These are phyloP conservation scores for Toxotes lorentzi DNA, from an alignment of 2,797 vertebrate species.

Conservation along the genomic window DNA sequence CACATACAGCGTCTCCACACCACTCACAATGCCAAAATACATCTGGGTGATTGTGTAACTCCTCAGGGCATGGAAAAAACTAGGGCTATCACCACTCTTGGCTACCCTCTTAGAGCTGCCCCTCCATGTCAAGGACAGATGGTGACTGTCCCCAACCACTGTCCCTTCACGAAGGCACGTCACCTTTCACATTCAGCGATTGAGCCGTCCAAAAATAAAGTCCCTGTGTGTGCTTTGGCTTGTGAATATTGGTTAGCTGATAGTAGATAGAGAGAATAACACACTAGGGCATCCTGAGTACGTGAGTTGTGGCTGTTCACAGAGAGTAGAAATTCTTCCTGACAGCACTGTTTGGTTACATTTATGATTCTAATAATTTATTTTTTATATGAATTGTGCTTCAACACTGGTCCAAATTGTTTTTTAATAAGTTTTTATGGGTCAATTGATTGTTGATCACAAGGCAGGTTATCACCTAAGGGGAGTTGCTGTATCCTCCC, in stretches of 20 bases:
- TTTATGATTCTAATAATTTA: not conserved
- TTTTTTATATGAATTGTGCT: not conserved
- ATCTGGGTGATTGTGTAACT: constrained; percentile 70
- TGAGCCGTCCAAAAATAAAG: constrained; percentile 56
- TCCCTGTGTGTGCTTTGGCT: constrained; percentile 10
- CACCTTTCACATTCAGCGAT: constrained; percentile 54
- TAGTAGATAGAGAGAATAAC: constrained; percentile 8
- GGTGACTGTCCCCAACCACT: constrained; percentile 45
- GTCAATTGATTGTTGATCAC: not conserved
- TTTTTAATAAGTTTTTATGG: not conserved
- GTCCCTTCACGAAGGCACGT: constrained; percentile 40
- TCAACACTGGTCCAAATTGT: not conserved
- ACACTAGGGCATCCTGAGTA: not conserved
- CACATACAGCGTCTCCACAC: constrained; percentile 29
- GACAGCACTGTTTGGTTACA: not conserved
- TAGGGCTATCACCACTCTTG: constrained; percentile 57
- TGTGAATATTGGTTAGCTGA: constrained; percentile 46
- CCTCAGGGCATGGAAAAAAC: constrained; percentile 54
- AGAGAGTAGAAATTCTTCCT: not conserved
- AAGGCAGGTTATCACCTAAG: not conserved
- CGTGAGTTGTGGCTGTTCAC: not conserved
- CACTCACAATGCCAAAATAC: constrained; percentile 60
- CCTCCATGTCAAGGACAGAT: constrained; percentile 65
- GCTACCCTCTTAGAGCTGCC: constrained; percentile 17
- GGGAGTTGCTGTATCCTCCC: not conserved